phyloP scores from a whole-genome alignment of 2,888 invertebrate genomes.

The Ormyrus labotus region DNA sequence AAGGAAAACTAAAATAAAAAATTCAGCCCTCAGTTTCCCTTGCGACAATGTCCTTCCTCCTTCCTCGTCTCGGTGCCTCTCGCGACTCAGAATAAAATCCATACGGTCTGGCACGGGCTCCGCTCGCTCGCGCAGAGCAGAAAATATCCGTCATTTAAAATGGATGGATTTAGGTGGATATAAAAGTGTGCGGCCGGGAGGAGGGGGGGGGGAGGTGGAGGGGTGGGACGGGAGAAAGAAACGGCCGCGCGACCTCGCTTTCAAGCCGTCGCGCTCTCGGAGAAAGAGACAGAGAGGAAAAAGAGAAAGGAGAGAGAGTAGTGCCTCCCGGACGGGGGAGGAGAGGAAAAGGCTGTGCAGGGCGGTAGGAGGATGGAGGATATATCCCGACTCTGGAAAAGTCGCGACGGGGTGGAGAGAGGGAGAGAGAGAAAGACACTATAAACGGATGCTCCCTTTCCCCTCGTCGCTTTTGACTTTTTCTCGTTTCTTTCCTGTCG shows the following conservation, averaged over 20 bases:
- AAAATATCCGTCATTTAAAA: slow-evolving; percentile 75
- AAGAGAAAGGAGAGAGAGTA: slow-evolving; percentile 11
- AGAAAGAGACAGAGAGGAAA: slow-evolving; percentile 17
- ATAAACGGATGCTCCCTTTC: slow-evolving; percentile 67
- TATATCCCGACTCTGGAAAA: slow-evolving; percentile 43
- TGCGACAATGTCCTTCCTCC: neutral
- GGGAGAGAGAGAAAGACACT: slow-evolving; percentile 69
- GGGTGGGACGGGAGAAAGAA: slow-evolving; percentile 31
- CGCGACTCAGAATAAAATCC: slow-evolving; percentile 68
- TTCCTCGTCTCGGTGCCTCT: slow-evolving; percentile 6
- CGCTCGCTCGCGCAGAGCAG: slow-evolving; percentile 60
- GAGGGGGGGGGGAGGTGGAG: neutral
- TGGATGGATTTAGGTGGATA: slow-evolving; percentile 74
- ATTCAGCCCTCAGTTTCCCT: neutral
- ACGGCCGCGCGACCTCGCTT: slow-evolving; percentile 37
- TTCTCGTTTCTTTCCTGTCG: neutral
- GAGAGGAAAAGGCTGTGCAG: slow-evolving; percentile 51
- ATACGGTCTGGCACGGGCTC: slow-evolving; percentile 61
- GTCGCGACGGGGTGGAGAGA: slow-evolving; percentile 53
- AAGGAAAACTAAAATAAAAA: slow-evolving; percentile 4
- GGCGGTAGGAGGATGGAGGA: slow-evolving; percentile 57
- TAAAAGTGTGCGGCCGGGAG: slow-evolving; percentile 66
- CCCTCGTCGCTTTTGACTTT: slow-evolving; percentile 41
- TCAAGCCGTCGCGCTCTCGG: slow-evolving; percentile 33
- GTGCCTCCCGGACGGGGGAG: neutral